Conservation (phyloP, 2,888 invertebrate genomes). For the Yponomeuta cagnagella region DNA sequence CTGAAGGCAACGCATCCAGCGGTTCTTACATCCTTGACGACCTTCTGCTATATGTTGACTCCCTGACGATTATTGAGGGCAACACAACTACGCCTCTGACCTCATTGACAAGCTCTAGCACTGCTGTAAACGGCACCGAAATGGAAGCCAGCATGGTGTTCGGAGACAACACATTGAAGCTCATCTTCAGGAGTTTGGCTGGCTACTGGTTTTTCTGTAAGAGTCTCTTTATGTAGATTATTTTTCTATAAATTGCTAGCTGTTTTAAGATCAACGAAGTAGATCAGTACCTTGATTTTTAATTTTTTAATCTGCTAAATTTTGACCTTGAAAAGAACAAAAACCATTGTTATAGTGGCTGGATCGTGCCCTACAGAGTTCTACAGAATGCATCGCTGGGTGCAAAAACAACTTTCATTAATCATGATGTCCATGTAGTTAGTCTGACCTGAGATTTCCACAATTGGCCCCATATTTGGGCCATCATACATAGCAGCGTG, state of each 20-base stretch:
- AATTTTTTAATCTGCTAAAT: too few relatives aligned
- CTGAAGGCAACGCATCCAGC: constrained; percentile 14
- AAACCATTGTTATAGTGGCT: too few relatives aligned
- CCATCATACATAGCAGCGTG: too few relatives aligned
- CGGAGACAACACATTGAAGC: constrained; percentile 31
- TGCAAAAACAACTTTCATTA: too few relatives aligned
- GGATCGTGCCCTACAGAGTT: too few relatives aligned
- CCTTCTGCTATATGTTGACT: constrained; percentile 36
- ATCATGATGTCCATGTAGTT: too few relatives aligned
- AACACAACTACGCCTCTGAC: constrained; percentile 16
- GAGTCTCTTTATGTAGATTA: constrained; percentile 23
- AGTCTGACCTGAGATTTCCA: too few relatives aligned
- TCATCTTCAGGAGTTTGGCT: constrained; percentile 39
- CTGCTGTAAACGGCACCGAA: constrained; percentile 24
- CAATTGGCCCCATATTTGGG: too few relatives aligned
- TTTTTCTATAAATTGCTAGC: neutral
- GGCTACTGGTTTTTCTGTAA: constrained; percentile 67
- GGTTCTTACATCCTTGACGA: constrained; percentile 32
- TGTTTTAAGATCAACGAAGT: too few relatives aligned
- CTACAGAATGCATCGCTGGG: too few relatives aligned
- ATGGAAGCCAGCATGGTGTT: constrained; percentile 40
- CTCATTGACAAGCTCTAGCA: constrained; percentile 11
- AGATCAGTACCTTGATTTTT: too few relatives aligned
- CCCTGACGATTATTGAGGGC: constrained; percentile 24
- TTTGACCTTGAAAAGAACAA: too few relatives aligned